Conservation (phyloP, 1,140 invertebrate genomes). For the Dendrolimus punctatus region DNA sequence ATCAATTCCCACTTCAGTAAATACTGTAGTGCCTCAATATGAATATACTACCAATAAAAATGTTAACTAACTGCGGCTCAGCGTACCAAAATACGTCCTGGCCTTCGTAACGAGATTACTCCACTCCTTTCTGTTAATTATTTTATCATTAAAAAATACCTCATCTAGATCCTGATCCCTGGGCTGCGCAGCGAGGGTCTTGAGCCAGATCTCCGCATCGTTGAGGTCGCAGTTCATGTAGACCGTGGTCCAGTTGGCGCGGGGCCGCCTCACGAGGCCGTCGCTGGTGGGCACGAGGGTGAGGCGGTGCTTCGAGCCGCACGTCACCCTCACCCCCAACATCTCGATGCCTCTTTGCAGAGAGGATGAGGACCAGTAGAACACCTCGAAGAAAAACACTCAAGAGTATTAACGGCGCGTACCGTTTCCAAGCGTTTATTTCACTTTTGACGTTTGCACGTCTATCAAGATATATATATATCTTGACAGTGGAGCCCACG, state of each 20-base stretch:
- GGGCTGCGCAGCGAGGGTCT: constrained; percentile 70
- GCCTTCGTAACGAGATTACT: too few species aligned
- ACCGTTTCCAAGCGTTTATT: too few species aligned
- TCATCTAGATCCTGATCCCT: constrained; percentile 53
- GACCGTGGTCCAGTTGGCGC: constrained; percentile 91
- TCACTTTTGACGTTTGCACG: too few species aligned
- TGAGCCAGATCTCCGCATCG: constrained; percentile 93
- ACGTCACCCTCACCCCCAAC: constrained; percentile 87
- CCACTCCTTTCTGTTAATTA: too few species aligned
- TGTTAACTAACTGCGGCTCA: too few species aligned
- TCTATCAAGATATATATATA: too few species aligned
- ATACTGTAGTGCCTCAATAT: too few species aligned
- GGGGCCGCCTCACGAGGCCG: constrained; percentile 87
- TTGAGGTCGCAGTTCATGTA: constrained; percentile 95
- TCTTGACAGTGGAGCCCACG: too few species aligned
- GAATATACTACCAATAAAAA: too few species aligned
- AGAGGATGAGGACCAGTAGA: constrained; percentile 98
- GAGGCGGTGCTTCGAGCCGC: constrained; percentile 89
- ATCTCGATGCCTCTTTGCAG: constrained; percentile 96
- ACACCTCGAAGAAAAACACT: constrained; percentile 75
- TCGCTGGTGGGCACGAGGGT: constrained; percentile 85
- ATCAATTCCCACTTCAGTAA: too few species aligned
- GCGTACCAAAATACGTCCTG: too few species aligned
- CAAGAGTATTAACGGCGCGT: too few species aligned
- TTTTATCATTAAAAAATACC: constrained; percentile 18